Evolutionary conservation across 2,113 vertebrate genomes (phyloP).

Genomic region (Vulpes vulpes): DNA sequence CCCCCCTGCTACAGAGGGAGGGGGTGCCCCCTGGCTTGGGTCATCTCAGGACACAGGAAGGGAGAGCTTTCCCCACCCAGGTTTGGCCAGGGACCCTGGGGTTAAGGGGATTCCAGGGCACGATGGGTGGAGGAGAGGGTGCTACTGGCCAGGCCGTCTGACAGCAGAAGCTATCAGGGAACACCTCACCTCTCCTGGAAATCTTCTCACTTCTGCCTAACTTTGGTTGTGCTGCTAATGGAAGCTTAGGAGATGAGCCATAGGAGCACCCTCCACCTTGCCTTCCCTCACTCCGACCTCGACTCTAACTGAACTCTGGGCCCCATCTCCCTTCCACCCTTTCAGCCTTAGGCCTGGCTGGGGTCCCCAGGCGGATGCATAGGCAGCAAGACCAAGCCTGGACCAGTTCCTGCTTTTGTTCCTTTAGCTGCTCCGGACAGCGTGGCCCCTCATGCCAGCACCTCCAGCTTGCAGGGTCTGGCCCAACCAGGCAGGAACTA

Average conservation of each 20-base stretch:
- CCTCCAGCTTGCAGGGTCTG: conserved; percentile 32
- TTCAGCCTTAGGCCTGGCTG: not conserved
- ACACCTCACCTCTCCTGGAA: not conserved
- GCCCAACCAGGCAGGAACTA: not conserved
- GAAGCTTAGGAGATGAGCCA: not conserved
- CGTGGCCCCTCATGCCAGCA: conserved; percentile 23
- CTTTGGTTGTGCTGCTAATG: not conserved
- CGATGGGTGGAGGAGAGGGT: not conserved
- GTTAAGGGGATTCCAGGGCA: not conserved
- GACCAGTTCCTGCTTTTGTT: conserved; percentile 79
- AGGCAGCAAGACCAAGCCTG: conserved; percentile 59
- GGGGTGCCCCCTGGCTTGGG: not conserved
- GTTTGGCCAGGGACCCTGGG: not conserved
- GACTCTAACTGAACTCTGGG: not conserved
- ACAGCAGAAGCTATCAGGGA: not conserved
- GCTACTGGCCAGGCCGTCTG: not conserved
- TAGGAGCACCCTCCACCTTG: not conserved
- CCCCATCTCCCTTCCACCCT: not conserved
- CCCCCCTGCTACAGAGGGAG: not conserved
- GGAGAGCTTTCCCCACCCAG: not conserved
- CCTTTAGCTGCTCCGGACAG: conserved; percentile 68
- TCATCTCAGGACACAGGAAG: not conserved
- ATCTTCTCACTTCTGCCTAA: not conserved
- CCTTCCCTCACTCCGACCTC: not conserved
- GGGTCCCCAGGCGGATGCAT: conserved; percentile 50